These are phyloP conservation scores for Fregata magnificens DNA, from an alignment of 2,113 vertebrate genomes.

Conservation along the genomic window DNA sequence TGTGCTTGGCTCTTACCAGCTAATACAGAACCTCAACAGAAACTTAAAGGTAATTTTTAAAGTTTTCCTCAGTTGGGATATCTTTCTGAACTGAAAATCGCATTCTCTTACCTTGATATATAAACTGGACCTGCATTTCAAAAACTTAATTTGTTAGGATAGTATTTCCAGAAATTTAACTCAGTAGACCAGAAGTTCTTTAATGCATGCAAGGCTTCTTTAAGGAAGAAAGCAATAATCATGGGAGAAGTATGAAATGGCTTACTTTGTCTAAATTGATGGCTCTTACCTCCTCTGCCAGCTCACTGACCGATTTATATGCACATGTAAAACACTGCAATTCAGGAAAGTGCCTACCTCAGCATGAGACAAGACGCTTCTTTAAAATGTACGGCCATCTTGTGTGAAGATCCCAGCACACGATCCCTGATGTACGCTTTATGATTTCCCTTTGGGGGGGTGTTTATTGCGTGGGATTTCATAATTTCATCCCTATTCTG, in stretches of 20 bases:
- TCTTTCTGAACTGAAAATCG: neutral
- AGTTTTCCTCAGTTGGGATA: neutral
- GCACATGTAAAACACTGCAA: neutral
- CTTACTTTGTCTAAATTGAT: neutral
- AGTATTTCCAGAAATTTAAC: neutral
- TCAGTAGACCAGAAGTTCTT: neutral
- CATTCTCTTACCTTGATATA: neutral
- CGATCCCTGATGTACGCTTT: accelerated
- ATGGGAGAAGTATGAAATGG: neutral
- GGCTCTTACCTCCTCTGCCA: neutral
- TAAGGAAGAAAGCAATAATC: neutral
- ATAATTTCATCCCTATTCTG: neutral
- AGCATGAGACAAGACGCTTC: neutral
- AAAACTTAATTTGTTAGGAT: neutral
- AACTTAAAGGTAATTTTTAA: neutral
- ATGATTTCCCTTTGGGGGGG: neutral
- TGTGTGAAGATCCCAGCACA: neutral
- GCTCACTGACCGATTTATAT: neutral
- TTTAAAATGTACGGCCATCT: neutral
- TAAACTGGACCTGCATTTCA: neutral
- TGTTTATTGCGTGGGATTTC: neutral
- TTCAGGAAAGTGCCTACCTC: neutral
- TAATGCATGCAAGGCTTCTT: neutral
- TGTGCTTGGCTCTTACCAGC: neutral
- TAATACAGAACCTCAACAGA: neutral